Evolutionary conservation across 2,113 vertebrate species (phyloP).

Genomic region (Odocoileus hemionus): DNA sequence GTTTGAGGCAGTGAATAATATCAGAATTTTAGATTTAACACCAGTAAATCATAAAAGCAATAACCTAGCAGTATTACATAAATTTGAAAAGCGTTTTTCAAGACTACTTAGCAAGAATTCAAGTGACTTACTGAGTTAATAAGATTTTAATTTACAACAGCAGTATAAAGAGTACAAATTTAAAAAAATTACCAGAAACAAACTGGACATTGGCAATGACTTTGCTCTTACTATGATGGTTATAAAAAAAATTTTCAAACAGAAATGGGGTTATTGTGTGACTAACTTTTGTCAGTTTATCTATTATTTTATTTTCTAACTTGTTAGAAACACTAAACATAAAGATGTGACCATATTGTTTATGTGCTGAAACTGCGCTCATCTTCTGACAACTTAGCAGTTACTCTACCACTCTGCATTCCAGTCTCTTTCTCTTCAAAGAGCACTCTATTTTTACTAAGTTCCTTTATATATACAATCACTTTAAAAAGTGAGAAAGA

Average conservation of each 20-base stretch:
- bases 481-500: neutral
- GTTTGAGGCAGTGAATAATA: neutral
- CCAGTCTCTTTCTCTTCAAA: neutral
- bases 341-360: neutral
- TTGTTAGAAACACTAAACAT: neutral
- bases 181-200: neutral
- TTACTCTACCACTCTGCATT: neutral
- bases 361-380: neutral
- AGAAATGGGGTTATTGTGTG: neutral
- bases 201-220: neutral
- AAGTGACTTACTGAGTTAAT: neutral
- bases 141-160: neutral
- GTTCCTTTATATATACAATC: neutral
- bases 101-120: neutral
- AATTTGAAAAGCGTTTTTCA: neutral
- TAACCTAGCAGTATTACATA: neutral
- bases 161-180: neutral
- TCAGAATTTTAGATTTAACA: neutral
- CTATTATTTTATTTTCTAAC: neutral
- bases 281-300: neutral
- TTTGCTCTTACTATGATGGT: neutral
- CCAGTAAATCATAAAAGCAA: neutral
- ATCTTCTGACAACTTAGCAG: neutral
- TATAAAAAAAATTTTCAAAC: neutral
- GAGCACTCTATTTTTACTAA: neutral